Evolutionary conservation across 2,113 vertebrate species (phyloP), one percentile per base, ranked within the genome.

Genomic region (Herpailurus yagouaroundi): DNA sequence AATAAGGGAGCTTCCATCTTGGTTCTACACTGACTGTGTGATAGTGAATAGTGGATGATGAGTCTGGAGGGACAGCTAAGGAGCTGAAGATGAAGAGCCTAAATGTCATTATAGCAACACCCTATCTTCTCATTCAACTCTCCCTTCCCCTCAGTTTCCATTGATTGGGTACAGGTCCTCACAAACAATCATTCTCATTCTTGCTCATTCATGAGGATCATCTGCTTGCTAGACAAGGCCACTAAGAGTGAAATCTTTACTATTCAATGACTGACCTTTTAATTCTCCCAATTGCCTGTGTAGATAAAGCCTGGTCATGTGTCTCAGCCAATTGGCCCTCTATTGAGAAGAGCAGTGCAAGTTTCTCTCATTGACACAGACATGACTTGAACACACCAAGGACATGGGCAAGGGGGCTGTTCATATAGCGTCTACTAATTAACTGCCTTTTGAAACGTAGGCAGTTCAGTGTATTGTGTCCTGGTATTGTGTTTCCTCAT

Each of bases 401-500:
- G 91, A 95, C 89, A 52, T 33, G 33, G 68, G 66, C 76, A 55
- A 94, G 66, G 73, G 60, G 73, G 48, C 45, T 1, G 0, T 94
- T 91, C 95, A 76, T 77, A 94, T 6, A 86, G 64, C 5, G 25
- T 87, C 91, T 91, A 36, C 96, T 97, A 97, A 98, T 98, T 97
- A 97, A 96, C 84, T 95, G 82, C 55, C 80, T 96, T 97, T 97
- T 91, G 90, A 97, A 96, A 96, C 41, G 48, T 27, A 96, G 88
- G 63, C 91, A 85, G 48, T 71, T 66, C 93, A n/a, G 73, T 4
- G 36, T 79, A 93, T 95, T 97, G 88, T 96, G 71, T 82, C 81
- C 84, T 52, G n/a, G 80, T 95, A 97, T 97, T 96, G 91, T 97
- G 89, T 97, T 97, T 97, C 95, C 96, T 98, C 96, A 98, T 97